Percentiles rank a stretch among this genome's conserved stretches.
These are phyloP conservation scores for Lycophotia porphyrea DNA, from an alignment of 2,888 invertebrate genomes.

Conservation along the genomic window DNA sequence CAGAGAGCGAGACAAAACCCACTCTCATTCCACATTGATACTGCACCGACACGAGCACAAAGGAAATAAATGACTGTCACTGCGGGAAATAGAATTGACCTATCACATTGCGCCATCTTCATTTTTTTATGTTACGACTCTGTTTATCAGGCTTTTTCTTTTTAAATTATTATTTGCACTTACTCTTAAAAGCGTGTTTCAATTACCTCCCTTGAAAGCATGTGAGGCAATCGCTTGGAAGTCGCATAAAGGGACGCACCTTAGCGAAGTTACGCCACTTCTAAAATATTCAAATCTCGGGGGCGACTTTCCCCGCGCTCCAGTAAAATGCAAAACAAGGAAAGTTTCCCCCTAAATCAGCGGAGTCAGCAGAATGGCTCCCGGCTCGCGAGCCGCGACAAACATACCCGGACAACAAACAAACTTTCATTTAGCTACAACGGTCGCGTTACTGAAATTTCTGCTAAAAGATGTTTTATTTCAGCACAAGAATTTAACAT, in stretches of 20 bases:
- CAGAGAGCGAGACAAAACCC: conserved; percentile 78
- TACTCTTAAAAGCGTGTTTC: conserved; percentile 71
- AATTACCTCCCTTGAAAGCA: conserved; percentile 74
- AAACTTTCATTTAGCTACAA: conserved; percentile 82
- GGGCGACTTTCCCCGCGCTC: conserved; percentile 84
- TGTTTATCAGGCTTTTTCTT: conserved; percentile 48
- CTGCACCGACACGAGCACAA: conserved; percentile 74
- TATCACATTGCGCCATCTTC: conserved; percentile 68
- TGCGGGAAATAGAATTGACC: conserved; percentile 76
- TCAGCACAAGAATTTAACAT: conserved; percentile 50
- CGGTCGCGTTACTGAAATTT: conserved; percentile 73
- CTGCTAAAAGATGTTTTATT: conserved; percentile 68
- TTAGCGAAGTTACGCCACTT: conserved; percentile 83
- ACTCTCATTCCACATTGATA: conserved; percentile 74
- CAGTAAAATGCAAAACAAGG: conserved; percentile 88
- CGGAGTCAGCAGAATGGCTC: conserved; percentile 76
- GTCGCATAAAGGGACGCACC: conserved; percentile 82
- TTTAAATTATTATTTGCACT: conserved; percentile 66
- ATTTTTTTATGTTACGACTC: conserved; percentile 66
- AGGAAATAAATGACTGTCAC: conserved; percentile 81
- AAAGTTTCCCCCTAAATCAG: conserved; percentile 88
- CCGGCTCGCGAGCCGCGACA: conserved; percentile 74
- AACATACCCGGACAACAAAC: conserved; percentile 82
- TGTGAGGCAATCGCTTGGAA: conserved; percentile 77
- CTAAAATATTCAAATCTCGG: conserved; percentile 87